These are phyloP conservation scores for Oriolus oriolus DNA, from an alignment of 2,113 vertebrate species.

Conservation along the genomic window DNA sequence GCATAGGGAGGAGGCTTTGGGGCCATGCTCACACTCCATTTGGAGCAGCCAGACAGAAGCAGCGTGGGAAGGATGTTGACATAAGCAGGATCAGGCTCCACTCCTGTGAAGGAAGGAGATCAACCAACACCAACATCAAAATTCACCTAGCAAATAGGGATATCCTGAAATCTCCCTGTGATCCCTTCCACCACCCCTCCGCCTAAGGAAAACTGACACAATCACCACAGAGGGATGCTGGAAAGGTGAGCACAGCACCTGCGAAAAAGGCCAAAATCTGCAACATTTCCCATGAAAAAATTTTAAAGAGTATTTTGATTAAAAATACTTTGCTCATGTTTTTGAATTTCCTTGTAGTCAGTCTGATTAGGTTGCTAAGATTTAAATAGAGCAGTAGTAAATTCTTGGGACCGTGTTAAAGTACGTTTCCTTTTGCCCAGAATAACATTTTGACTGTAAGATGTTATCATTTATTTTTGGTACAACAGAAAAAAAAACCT, in stretches of 20 bases:
- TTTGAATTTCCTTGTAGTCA: not conserved
- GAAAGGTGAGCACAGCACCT: not conserved
- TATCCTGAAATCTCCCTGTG: rapidly evolving
- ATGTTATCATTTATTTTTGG: not conserved
- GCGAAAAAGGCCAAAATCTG: not conserved
- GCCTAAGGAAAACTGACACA: not conserved
- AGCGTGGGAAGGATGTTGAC: not conserved
- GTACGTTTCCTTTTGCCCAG: not conserved
- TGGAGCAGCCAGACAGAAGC: not conserved
- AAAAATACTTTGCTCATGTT: not conserved
- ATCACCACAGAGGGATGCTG: not conserved
- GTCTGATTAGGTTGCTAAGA: not conserved
- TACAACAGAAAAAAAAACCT: not conserved
- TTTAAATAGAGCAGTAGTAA: not conserved
- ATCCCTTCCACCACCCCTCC: not conserved
- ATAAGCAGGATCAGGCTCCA: not conserved
- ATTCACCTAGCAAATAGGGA: not conserved
- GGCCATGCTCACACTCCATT: rapidly evolving
- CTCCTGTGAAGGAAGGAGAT: not conserved
- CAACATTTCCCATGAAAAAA: not conserved
- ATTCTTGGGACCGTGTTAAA: not conserved
- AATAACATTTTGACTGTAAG: not conserved
- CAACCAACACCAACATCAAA: not conserved
- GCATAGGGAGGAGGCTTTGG: not conserved
- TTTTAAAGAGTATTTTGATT: not conserved